Base-by-base conservation (phyloP, 2,797 vertebrate species). In the Ptychadena robeensis region DNA sequence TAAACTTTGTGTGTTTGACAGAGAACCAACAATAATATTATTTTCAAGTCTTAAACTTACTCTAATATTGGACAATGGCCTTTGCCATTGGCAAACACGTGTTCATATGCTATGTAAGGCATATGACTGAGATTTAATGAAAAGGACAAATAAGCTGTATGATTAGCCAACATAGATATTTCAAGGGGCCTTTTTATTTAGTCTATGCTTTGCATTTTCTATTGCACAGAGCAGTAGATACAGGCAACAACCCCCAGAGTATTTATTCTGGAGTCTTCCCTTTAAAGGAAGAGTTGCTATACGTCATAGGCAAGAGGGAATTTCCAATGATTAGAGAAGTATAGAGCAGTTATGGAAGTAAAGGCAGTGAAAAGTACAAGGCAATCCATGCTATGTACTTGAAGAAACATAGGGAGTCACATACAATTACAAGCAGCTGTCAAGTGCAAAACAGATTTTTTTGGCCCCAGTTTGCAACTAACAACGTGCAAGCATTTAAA, bases 221-320 rank as follows among this genome's bases (percentile, higher is more conserved):
- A 85, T 85, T 85, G 83, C 83, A 85, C 83, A 80, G 48, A 85
- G 71, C 78, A 74, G 64, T 63, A 75, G 63, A 68, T 53, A 73
- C 70, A 83, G 69, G 69, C 64, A 80, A 69, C 30, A 30, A 69
- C 25, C 37, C 30, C 82, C 74, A 80, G 71, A 69, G 53, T 4
- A 35, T 65, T 65, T 76, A 37, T 48, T 73, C 82, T 79, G 70
- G 65, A 67, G 68, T 40, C 31, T 59, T 30, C 61, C 27, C 32
- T 64, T 14, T 61, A 34, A 25, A 73, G 65, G 75, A 66, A 53
- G 28, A 73, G 73, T 32, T 61, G 48, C 27, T 38, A 67, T 48
- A 37, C 71, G 57, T n/a, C 38, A n/a, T 48, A 44, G 18, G 61
- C 30, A 35, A 15, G 32, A 63, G 79, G 9, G 63, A n/a, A 71